Conservation (phyloP, 2,113 vertebrate species). For the Synchiropus splendidus region DNA sequence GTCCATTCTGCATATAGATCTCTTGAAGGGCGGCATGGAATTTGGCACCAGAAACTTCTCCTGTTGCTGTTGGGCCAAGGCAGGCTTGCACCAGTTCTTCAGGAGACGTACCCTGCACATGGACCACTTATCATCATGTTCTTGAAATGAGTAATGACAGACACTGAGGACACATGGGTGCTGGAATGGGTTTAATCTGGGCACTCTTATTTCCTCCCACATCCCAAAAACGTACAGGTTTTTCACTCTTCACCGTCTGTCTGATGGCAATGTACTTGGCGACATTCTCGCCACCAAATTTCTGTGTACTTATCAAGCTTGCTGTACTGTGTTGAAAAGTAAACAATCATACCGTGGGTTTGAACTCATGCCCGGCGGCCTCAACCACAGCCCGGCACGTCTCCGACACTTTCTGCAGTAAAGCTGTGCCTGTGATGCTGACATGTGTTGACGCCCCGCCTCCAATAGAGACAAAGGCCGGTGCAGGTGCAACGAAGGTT, state of each 20-base stretch:
- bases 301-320: too few relatives aligned
- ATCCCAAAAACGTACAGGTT: too few relatives aligned
- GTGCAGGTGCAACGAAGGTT: conserved; percentile 3
- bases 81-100: conserved; percentile 61
- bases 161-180: too few relatives aligned
- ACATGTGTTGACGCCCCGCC: conserved; percentile 38
- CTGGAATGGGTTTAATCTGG: too few relatives aligned
- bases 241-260: too few relatives aligned
- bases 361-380: conserved; percentile 44
- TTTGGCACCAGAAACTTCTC: conserved; percentile 57
- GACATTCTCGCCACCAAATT: too few relatives aligned
- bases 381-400: conserved; percentile 49
- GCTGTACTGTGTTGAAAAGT: too few relatives aligned
- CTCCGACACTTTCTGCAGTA: conserved; percentile 47
- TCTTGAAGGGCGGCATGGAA: conserved; percentile 57
- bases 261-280: too few relatives aligned
- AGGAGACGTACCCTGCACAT: conserved; percentile 48
- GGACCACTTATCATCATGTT: conserved; percentile 1
- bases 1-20: conserved; percentile 54
- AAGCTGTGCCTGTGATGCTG: conserved; percentile 48
- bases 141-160: conserved; percentile 1
- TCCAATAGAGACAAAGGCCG: conserved; percentile 50
- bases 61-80: conserved; percentile 53
- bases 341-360: conserved; percentile 45
- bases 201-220: too few relatives aligned